Base-by-base conservation (phyloP, 2,113 vertebrate species). In the Campylomormyrus numenius region DNA sequence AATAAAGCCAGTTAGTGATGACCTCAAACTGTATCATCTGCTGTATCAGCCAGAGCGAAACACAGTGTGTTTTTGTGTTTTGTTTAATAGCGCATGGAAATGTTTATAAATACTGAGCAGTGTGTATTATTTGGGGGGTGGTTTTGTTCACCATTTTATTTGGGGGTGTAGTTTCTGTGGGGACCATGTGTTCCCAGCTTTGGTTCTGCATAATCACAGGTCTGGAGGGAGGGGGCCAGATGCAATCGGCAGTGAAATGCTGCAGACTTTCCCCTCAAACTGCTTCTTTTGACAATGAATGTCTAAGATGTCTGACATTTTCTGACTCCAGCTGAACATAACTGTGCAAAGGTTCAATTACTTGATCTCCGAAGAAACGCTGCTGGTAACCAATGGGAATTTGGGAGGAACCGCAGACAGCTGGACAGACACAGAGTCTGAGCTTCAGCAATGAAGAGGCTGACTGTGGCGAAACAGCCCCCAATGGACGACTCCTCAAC, bases 281-380 rank as follows among this genome's bases (percentile, higher is more conserved):
- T 48, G 42, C 83, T 48, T 24, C 83, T 11, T 85, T 85, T n/a
- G 10, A 31, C 24, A 15, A 15, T 49, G n/a, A 31, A 52, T 8
- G 49, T 52, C 85, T 52, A 87, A 87, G 19, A 50, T 13, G 46
- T 87, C 87, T 24, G 52, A 88, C 53, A 62, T 88, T 45, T 58
- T 88, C 87, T 58, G 52, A 62, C 87, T 58, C 31, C 53, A 50
- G 19, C 42, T 88, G 53, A 88, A 39, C 87, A 62, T 58, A 88
- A 88, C 27, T 66, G 87, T 52, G 49, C 42, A n/a, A 62, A 46
- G 87, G 53, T 88, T 88, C 39, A n/a, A 62, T 88, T 50, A 62
- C 53, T 88, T 31, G 27, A 66, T 66, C 53, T 24, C 35, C 53
- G 8, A 62, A 88, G 53, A 66, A 88, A 88, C 1, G 35, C 52